Evolutionary conservation across 1,140 invertebrate genomes (phyloP).

Genomic region (Ylistrum balloti): DNA sequence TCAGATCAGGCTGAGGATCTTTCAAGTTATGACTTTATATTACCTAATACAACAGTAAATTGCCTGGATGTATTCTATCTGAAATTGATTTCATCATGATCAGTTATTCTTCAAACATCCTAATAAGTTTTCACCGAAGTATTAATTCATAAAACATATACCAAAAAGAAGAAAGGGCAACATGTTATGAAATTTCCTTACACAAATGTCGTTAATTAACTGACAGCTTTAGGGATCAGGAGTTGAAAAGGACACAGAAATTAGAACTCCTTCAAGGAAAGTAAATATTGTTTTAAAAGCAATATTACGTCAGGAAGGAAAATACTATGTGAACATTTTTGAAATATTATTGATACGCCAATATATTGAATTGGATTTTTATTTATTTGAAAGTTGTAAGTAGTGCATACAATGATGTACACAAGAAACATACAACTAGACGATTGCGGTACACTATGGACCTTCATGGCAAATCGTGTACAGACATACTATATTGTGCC

Average conservation of each 20-base stretch:
- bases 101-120: neutral
- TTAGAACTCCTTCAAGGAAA: neutral
- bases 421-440: neutral
- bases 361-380: neutral
- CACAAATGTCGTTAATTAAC: neutral
- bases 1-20: neutral
- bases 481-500: neutral
- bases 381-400: neutral
- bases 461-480: neutral
- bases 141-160: neutral
- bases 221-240: neutral
- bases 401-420: neutral
- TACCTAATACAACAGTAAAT: neutral
- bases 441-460: neutral
- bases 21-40: neutral
- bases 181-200: neutral
- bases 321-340: neutral
- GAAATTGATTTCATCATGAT: neutral
- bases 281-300: neutral
- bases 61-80: neutral
- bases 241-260: neutral
- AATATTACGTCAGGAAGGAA: neutral
- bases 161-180: neutral
- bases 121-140: neutral
- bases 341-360: neutral